These are phyloP conservation scores for Chunga burmeisteri DNA, from an alignment of 2,113 vertebrate genomes.

Conservation along the genomic window DNA sequence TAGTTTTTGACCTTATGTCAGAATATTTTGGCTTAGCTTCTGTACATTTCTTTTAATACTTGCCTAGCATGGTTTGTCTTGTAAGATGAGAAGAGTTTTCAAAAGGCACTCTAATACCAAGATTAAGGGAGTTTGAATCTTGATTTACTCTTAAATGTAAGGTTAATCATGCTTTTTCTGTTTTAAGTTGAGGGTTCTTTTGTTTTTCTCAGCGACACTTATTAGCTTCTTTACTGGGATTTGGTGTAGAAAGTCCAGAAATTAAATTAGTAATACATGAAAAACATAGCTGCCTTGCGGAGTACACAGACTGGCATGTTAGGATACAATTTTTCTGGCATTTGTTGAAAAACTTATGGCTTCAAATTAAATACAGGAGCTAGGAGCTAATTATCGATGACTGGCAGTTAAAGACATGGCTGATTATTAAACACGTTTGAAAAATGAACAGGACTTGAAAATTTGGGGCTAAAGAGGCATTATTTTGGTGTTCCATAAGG, in stretches of 20 bases:
- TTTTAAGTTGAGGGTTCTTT: background rate
- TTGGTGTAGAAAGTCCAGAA: background rate
- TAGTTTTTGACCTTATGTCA: background rate
- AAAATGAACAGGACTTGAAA: background rate
- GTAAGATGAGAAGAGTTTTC: background rate
- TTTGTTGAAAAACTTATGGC: background rate
- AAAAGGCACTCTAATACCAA: background rate
- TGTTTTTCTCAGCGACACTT: background rate
- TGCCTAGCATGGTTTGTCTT: background rate
- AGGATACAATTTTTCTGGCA: background rate
- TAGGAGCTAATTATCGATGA: background rate
- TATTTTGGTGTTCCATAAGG: background rate
- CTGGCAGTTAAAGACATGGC: background rate
- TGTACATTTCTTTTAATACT: background rate
- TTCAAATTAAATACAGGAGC: background rate
- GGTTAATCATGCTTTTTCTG: background rate
- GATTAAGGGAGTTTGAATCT: background rate
- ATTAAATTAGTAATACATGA: background rate
- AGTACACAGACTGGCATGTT: background rate
- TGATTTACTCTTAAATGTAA: background rate
- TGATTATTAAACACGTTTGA: fast-evolving
- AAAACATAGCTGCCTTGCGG: background rate
- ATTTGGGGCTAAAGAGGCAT: background rate
- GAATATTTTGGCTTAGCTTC: background rate
- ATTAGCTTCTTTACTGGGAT: background rate